Conservation (phyloP, 1,140 invertebrate genomes). For the Lordiphosa clarofinis region DNA sequence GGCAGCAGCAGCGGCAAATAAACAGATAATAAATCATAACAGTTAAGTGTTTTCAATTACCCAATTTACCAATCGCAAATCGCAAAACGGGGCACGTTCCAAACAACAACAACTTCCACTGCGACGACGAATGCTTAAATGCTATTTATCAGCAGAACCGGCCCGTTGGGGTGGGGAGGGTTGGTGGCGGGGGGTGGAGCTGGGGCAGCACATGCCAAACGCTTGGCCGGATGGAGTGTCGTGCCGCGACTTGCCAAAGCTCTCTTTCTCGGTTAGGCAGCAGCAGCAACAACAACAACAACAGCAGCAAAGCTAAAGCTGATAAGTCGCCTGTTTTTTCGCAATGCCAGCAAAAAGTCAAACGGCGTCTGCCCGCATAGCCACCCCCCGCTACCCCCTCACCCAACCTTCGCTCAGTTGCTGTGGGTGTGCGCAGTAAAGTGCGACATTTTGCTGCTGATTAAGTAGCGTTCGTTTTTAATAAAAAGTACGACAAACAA, state of each 20-base stretch:
- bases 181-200: background rate
- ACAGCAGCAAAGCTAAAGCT: conserved; percentile 45
- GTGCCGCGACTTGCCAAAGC: conserved; percentile 42
- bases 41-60: conserved; percentile 74
- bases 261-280: conserved; percentile 13
- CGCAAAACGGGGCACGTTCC: conserved; percentile 68
- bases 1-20: conserved; percentile 9
- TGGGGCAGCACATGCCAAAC: conserved; percentile 43
- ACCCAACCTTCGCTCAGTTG: background rate
- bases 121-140: conserved; percentile 57
- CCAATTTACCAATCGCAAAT: conserved; percentile 76
- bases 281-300: conserved; percentile 6
- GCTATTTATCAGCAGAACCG: conserved; percentile 62
- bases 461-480: conserved; percentile 77
- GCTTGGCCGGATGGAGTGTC: conserved; percentile 44
- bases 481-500: conserved; percentile 72
- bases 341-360: conserved; percentile 57
- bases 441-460: conserved; percentile 77
- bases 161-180: conserved; percentile 1
- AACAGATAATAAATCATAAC: conserved; percentile 71
- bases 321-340: conserved; percentile 61
- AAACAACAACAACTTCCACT: conserved; percentile 14
- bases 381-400: background rate
- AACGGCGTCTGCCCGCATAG: conserved; percentile 37
- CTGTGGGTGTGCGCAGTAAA: conserved; percentile 58